Conservation (phyloP, 2,113 vertebrate genomes). For the Arvicanthis niloticus region DNA sequence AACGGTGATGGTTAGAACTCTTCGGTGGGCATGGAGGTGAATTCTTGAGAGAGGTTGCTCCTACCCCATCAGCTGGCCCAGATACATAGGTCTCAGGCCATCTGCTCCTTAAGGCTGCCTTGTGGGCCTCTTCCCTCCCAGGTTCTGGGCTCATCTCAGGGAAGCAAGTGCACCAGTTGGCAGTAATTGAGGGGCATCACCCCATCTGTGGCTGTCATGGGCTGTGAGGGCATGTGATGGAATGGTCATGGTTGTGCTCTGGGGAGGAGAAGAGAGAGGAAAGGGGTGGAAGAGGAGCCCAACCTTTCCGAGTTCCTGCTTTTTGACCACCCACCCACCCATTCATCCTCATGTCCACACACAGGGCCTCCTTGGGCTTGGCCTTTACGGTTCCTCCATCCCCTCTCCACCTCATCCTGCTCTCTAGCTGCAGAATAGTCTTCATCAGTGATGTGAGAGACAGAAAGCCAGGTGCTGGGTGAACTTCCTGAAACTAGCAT, state of each 20-base stretch:
- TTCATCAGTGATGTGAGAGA: not conserved
- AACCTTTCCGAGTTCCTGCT: not conserved
- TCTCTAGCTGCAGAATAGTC: not conserved
- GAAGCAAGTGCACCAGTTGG: not conserved
- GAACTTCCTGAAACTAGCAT: not conserved
- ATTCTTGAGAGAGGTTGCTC: not conserved
- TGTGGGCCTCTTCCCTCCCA: not conserved
- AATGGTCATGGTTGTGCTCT: not conserved
- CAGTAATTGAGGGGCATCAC: not conserved
- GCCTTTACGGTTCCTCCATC: not conserved
- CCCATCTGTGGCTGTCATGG: not conserved
- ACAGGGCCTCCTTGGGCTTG: not conserved
- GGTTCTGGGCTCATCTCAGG: not conserved
- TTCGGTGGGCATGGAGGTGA: too few relatives aligned
- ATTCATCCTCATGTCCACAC: too few relatives aligned
- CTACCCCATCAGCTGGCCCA: not conserved
- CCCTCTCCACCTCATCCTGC: not conserved
- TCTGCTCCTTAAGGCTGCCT: not conserved
- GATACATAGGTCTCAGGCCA: too few relatives aligned
- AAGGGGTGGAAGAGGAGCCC: not conserved
- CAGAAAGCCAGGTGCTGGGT: not conserved
- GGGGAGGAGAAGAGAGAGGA: not conserved
- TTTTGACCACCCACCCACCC: not conserved
- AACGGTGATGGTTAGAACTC: slow-evolving; percentile 21
- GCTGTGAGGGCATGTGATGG: not conserved